Conservation (phyloP, 2,113 vertebrate genomes). For the Rattus rattus region DNA sequence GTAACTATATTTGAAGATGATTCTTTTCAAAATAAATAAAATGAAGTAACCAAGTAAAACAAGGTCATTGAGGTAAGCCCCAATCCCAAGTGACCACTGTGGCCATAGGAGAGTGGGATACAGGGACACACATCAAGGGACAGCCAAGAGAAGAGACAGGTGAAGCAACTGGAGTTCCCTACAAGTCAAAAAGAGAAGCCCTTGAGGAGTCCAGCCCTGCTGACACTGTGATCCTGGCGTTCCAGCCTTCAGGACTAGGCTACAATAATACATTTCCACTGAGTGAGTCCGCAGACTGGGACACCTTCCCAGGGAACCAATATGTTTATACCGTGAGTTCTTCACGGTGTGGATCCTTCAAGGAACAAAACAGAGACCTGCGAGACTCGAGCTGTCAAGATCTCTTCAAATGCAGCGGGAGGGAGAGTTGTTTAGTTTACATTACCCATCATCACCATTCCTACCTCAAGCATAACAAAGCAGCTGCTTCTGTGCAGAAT, state of each 20-base stretch:
- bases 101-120: background rate
- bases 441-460: background rate
- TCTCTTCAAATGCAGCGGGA: slow-evolving; percentile 15
- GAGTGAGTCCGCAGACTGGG: background rate
- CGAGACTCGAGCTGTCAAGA: background rate
- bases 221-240: background rate
- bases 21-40: no score
- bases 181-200: background rate
- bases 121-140: accelerated
- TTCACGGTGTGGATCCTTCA: background rate
- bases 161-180: background rate
- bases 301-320: background rate
- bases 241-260: background rate
- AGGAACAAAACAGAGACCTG: background rate
- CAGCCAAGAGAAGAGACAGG: accelerated
- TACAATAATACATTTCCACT: background rate
- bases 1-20: background rate
- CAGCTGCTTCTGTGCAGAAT: slow-evolving; percentile 61
- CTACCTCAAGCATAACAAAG: slow-evolving; percentile 55
- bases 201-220: background rate
- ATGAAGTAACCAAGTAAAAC: background rate
- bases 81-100: background rate
- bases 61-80: background rate
- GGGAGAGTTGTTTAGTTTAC: slow-evolving; percentile 13
- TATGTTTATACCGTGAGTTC: background rate